Base-by-base conservation (phyloP, 2,888 invertebrate species). In the Platerodrilus igneus region DNA sequence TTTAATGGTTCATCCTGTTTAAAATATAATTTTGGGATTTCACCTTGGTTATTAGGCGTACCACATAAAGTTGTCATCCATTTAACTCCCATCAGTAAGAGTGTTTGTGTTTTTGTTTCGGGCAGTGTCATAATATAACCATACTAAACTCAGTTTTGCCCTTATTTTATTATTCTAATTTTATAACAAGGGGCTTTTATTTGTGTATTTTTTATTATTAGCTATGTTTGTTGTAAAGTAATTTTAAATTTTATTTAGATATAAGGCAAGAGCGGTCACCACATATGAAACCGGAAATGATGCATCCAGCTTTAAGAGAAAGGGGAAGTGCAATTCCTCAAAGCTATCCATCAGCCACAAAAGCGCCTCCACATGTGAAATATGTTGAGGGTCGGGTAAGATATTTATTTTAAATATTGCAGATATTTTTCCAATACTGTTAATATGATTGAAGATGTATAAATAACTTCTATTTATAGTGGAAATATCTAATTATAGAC, bases 251-350 rank as follows among this genome's bases (percentile, higher is more conserved):
- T 58, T 52, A n/a, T n/a, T 30, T 70, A 88, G 86, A 74, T 63
- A 70, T 88, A 58, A 79, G 82, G 50, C 90, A 90, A 69, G 92
- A 92, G 63, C 74, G 92, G 22, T 83, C 89, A 5, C 72, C 84
- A n/a, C 81, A 84, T 58, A 69, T 82, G 50, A 77, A 82, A 55
- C 83, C 86, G 15, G 83, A 83, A 50, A 77, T 81, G 51, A 74
- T 88, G 31, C 91, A 91, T 66, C 91, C 91, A 10, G 90, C 91
- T 3, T 75, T 92, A 57, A 77, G 83, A 22, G 90, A 92, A 70
- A 75, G 86, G 37, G 91, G 91, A 9, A 79, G 88, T 33, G 88
- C 87, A 6, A 89, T 91, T 58, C 86, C 87, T 7, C 77, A 81
- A 19, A 68, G 79, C 1, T 61, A 64, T 19, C 54, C 44, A 14